phyloP scores from a whole-genome alignment of 1,140 invertebrate genomes.

The Zaprionus africanus region DNA sequence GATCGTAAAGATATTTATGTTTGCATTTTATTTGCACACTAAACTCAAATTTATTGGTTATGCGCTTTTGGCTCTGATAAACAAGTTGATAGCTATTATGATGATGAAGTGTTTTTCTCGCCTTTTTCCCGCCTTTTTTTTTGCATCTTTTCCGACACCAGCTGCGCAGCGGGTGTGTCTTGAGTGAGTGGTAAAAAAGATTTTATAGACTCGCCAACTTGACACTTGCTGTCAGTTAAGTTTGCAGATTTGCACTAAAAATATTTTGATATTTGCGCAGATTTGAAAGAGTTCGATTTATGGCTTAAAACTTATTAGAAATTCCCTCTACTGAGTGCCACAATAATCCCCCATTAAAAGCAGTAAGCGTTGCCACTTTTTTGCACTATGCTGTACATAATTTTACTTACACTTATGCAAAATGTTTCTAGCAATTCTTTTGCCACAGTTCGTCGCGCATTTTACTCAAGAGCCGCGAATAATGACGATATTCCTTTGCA shows the following conservation, averaged over 20 bases:
- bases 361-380: background rate
- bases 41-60: constrained; percentile 38
- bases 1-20: constrained; percentile 49
- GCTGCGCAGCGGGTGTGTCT: constrained; percentile 13
- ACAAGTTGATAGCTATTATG: constrained; percentile 39
- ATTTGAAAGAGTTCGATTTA: background rate
- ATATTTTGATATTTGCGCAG: background rate
- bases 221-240: constrained; percentile 5
- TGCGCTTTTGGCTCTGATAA: constrained; percentile 34
- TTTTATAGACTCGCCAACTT: constrained; percentile 5
- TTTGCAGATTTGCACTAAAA: background rate
- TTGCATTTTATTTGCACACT: constrained; percentile 48
- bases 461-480: constrained; percentile 47
- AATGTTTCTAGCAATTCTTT: constrained; percentile 55
- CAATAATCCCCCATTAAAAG: background rate
- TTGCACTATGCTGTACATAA: constrained; percentile 13
- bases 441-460: constrained; percentile 60
- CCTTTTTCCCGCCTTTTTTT: background rate
- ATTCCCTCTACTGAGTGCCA: background rate
- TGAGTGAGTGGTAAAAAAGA: constrained; percentile 1
- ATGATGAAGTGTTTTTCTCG: constrained; percentile 31
- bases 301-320: background rate
- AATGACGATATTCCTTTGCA: constrained; percentile 67
- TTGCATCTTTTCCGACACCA: background rate
- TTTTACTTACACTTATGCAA: constrained; percentile 38